Base-by-base conservation (phyloP, 2,797 vertebrate species). In the Hippoglossus hippoglossus region DNA sequence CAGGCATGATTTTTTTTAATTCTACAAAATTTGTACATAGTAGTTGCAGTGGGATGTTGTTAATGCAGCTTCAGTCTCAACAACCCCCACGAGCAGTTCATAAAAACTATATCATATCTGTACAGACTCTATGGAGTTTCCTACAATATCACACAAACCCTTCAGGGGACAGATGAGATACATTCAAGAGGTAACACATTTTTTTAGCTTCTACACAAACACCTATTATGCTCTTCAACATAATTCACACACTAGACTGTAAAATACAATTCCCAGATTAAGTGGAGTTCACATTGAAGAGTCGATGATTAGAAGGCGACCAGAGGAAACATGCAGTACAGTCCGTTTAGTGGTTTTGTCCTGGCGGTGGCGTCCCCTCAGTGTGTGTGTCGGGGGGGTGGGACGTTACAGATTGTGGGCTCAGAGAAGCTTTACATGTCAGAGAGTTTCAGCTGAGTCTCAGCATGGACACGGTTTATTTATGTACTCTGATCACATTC, bases 101-200 rank as follows among this genome's bases (percentile, higher is more conserved):
- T 60, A 39, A 75, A 84, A 84, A 81, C 47, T 31, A 63, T 19
- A 69, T 69, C 51, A 19, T 12, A 49, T 71, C 60, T 63, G 74
- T 89, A 81, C 77, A 56, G 47, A 66, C 44, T 56, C 75, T 60
- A 67, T 16, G 0, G 18, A 75, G 50, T 63, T 67, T 41, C 68
- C 22, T 44, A 77, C 71, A 70, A 62, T 49, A 81, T 83, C 73
- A 82, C 82, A 60, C 36, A 63, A 64, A 86, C 84, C 71, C 76
- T 83, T 71, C 56, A 9, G 28, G 73, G 71, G 59, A 73, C 60
- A 55, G 65, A 67, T 77, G 70, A 82, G 64, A 85, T 89, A 92
- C 90, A 93, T 91, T 93, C 91, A 89, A 75, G 80, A 87, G 82
- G 77, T 85, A 87, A 88, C 79, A 73, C 41, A 68, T 63, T 58